Percentiles rank a stretch among this genome's conserved stretches.
Evolutionary conservation across 2,797 vertebrate genomes (phyloP).

Genomic region (Coreius guichenoti): DNA sequence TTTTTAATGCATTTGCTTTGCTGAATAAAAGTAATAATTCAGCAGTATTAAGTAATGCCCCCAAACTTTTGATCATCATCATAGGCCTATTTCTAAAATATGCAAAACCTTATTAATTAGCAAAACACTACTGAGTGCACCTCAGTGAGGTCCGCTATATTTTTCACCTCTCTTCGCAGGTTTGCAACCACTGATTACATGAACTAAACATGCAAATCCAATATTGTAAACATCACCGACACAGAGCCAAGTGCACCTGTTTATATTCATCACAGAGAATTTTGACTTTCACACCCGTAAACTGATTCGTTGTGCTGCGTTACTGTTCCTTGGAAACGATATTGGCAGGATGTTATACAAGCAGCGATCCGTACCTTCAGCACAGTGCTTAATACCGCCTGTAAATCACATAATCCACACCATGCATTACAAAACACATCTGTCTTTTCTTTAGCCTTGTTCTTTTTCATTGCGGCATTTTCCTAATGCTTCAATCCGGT

Average conservation of each 20-base stretch:
- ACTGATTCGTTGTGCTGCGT: conserved; percentile 19
- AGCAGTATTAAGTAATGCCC: neutral
- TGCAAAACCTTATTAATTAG: neutral
- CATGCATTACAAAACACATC: conserved; percentile 38
- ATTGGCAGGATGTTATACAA: conserved; percentile 33
- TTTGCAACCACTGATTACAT: neutral
- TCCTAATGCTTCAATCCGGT: conserved; percentile 22
- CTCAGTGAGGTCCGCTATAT: no score
- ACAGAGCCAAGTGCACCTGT: conserved; percentile 24
- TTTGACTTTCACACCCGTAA: conserved; percentile 39
- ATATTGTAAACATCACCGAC: conserved; percentile 1
- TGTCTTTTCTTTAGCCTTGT: conserved; percentile 31
- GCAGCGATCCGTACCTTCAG: neutral
- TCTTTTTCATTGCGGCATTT: conserved; percentile 17
- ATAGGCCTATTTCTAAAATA: neutral
- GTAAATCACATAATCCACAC: conserved; percentile 43
- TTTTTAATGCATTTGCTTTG: no score
- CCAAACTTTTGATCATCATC: neutral
- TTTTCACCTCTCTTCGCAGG: neutral
- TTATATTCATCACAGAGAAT: conserved; percentile 30
- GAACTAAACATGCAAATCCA: conserved; percentile 21
- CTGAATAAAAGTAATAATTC: neutral
- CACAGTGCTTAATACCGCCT: conserved; percentile 14
- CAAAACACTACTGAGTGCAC: neutral
- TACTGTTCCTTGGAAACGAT: conserved; percentile 19